Evolutionary conservation across 2,797 vertebrate genomes (phyloP), one percentile per base, ranked within the genome.

Genomic region (Agapornis canus): DNA sequence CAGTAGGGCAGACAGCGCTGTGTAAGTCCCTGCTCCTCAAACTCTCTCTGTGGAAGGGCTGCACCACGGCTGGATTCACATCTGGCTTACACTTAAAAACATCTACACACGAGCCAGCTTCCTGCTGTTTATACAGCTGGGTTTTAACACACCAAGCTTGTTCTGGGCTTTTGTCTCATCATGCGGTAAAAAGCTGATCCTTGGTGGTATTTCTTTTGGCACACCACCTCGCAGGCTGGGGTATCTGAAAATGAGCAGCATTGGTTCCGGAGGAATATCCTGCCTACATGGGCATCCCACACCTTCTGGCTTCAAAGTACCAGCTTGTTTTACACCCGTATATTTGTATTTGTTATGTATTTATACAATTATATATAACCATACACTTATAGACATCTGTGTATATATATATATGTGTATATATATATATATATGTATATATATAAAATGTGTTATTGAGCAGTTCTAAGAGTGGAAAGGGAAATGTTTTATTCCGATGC

Each of bases 131-230:
- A 54, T 43, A 72, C 87, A 91, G 85, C 72, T 91, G 91, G 51
- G 48, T 66, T 92, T 82, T 69, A 72, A 49, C 37, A 71, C 45
- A 43, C 19, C 14, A 9, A n/a, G 66, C 68, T 91, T 91, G 57
- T 88, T 95, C 76, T 75, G 88, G 77, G 69, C n/a, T 93, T 95
- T 96, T 94, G 80, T 94, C 86, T 75, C 80, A 78, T 54, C 77
- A 18, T 42, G 63, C 39, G 86, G 79, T 78, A 65, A 90, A 91
- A 96, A 78, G 54, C 45, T 81, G 69, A 29, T 56, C 52, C 42
- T 49, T 78, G 47, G 22, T 95, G 72, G 63, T 86, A 65, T 91
- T 94, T 77, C 91, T 89, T 76, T 86, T 90, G 87, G 93, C 90
- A 76, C 2, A 2, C 42, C 29, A 19, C 61, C 49, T 57, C 0